Evolutionary conservation across 1,140 invertebrate genomes (phyloP).

Genomic region (Ruditapes philippinarum): DNA sequence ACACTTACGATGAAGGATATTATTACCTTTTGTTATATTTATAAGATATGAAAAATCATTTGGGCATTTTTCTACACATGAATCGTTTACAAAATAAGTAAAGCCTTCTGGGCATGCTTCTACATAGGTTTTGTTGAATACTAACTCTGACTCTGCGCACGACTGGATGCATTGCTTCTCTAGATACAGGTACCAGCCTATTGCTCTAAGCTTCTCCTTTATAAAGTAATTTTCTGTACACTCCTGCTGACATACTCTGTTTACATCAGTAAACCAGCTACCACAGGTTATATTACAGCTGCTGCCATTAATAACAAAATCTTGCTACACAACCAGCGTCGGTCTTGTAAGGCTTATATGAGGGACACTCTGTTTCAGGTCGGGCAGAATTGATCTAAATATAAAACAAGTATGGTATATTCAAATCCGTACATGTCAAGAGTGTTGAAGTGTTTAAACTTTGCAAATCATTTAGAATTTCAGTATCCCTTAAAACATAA

Average conservation of each 20-base stretch:
- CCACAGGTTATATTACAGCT: neutral
- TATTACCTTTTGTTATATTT: neutral
- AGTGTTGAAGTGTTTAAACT: too few species aligned
- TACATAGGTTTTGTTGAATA: neutral
- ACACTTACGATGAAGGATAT: neutral
- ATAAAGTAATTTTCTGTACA: neutral
- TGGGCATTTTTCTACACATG: neutral
- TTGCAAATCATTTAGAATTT: too few species aligned
- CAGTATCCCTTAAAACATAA: too few species aligned
- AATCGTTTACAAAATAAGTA: neutral
- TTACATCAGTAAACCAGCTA: neutral
- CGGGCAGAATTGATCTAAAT: too few species aligned
- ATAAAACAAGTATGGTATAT: too few species aligned
- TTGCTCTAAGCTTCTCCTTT: neutral
- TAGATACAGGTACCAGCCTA: neutral
- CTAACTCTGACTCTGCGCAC: neutral
- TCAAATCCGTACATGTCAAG: too few species aligned
- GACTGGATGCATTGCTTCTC: neutral
- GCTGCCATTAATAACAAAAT: neutral
- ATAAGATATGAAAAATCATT: neutral
- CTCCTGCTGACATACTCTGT: neutral
- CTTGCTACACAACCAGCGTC: neutral
- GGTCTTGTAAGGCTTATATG: neutral
- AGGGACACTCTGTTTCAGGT: neutral
- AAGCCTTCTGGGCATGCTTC: neutral